A percentile compares a stretch with the other conserved stretches of the same genome.
Evolutionary conservation across 2,113 vertebrate species (phyloP).

Genomic region (Poicephalus meyeri): DNA sequence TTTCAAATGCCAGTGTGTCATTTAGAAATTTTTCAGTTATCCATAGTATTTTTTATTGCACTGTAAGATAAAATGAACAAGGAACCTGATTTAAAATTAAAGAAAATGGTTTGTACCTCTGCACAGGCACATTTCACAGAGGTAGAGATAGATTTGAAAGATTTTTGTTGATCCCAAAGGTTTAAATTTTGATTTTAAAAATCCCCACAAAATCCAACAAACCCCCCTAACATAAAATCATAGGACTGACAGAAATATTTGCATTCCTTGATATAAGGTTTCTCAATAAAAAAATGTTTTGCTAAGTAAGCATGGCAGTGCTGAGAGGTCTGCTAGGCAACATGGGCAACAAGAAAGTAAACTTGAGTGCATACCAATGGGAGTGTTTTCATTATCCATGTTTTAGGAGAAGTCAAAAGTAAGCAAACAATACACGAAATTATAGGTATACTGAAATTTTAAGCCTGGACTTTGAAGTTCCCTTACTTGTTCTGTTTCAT

Average conservation of each 20-base stretch:
- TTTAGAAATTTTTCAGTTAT: background rate
- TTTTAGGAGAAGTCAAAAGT: background rate
- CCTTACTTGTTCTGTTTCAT: background rate
- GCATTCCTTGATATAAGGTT: background rate
- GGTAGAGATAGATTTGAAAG: background rate
- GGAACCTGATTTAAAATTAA: background rate
- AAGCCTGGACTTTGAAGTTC: background rate
- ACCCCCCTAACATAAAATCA: background rate
- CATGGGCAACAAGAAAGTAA: background rate
- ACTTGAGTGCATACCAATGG: background rate
- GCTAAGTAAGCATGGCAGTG: background rate
- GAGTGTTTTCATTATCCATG: background rate
- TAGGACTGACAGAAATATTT: background rate
- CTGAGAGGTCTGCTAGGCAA: background rate
- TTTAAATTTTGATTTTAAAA: background rate
- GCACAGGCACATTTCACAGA: background rate
- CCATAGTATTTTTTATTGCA: background rate
- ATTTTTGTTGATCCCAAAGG: background rate
- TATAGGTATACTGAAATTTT: background rate
- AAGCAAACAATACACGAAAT: background rate
- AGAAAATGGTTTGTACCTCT: background rate
- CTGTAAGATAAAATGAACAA: background rate
- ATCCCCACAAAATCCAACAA: background rate
- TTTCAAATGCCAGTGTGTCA: background rate
- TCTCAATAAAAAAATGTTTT: background rate